Evolutionary conservation across 2,888 invertebrate genomes (phyloP).

Genomic region (Carpatolechia fugitivella): DNA sequence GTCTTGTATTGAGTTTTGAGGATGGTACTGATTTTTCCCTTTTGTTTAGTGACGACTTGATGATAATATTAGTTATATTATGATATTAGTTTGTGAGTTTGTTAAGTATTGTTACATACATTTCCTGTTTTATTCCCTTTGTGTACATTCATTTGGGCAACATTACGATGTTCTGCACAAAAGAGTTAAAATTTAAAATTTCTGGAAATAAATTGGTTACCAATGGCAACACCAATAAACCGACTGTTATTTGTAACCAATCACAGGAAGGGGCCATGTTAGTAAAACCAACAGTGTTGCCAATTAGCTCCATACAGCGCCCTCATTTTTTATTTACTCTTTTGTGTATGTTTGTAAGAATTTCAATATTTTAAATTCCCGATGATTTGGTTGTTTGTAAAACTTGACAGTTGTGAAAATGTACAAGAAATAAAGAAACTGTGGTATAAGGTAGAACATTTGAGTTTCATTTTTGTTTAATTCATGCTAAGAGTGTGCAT

Average conservation of each 20-base stretch:
- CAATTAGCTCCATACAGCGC: no score
- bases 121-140: conserved; percentile 25
- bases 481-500: conserved; percentile 62
- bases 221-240: no score
- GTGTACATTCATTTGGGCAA: conserved; percentile 14
- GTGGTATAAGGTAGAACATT: conserved; percentile 61
- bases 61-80: conserved; percentile 1
- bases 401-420: conserved; percentile 67
- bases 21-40: conserved; percentile 16
- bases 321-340: no score
- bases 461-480: conserved; percentile 61
- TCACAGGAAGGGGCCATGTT: no score
- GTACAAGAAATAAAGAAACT: conserved; percentile 72
- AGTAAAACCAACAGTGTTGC: no score
- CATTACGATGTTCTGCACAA: conserved; percentile 12
- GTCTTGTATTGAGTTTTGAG: conserved; percentile 8
- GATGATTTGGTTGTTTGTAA: conserved; percentile 52
- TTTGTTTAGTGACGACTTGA: conserved; percentile 13
- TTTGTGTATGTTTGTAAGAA: conserved; percentile 10
- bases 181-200: no score
- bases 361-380: conserved; percentile 24
- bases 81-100: conserved; percentile 29
- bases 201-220: no score
- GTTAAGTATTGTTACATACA: conserved; percentile 15
- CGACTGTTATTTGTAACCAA: no score